Conservation (phyloP, 2,113 vertebrate genomes). For the Barnardius zonarius region DNA sequence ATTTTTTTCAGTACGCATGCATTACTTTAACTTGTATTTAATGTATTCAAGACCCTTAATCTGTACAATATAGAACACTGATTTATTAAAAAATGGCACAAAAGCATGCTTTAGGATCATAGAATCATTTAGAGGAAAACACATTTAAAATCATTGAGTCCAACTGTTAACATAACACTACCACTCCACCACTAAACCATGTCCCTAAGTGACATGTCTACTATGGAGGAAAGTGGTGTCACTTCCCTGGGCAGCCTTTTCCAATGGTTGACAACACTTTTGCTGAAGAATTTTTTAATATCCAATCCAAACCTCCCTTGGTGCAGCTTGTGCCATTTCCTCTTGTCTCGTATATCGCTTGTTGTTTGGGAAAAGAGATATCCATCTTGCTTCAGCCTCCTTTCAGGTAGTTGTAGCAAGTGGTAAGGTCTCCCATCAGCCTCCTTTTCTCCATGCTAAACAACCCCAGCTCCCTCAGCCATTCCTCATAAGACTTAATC, state of each 20-base stretch:
- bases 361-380: neutral
- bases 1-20: neutral
- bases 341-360: neutral
- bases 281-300: neutral
- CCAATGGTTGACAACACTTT: neutral
- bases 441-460: neutral
- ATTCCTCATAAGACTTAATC: neutral
- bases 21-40: neutral
- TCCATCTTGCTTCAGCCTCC: neutral
- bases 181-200: neutral
- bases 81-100: neutral
- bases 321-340: neutral
- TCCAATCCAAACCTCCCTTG: too few species aligned
- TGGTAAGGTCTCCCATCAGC: too few species aligned
- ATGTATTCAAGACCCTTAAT: neutral
- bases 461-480: accelerated
- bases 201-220: neutral
- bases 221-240: too few species aligned
- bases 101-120: neutral
- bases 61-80: neutral
- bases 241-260: neutral
- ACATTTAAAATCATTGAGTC: neutral
- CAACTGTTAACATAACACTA: neutral
- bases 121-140: neutral
- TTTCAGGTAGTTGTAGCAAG: neutral